Conservation (phyloP, 2,113 vertebrate genomes). For the Pyxicephalus adspersus region DNA sequence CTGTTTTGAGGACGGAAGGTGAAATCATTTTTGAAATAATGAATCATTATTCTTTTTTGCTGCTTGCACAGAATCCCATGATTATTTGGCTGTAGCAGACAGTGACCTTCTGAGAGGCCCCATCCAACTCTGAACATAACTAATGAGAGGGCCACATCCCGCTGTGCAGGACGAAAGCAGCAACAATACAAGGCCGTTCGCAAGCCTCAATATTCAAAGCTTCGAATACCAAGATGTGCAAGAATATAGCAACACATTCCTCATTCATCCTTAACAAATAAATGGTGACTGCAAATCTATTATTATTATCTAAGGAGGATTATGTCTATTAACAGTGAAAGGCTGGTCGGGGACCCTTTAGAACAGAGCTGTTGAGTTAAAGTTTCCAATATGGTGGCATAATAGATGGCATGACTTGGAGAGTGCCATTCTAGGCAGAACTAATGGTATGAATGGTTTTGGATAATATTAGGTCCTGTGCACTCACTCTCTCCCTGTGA, state of each 20-base stretch:
- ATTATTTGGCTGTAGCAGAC: constrained; percentile 71
- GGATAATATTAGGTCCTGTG: too few species aligned
- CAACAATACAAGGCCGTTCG: constrained; percentile 2
- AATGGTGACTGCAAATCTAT: neutral
- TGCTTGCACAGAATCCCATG: constrained; percentile 65
- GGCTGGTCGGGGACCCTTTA: too few species aligned
- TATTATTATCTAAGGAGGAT: neutral
- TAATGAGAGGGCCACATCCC: constrained; percentile 63
- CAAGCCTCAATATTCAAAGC: neutral
- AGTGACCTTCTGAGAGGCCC: constrained; percentile 67
- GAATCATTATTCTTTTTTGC: constrained; percentile 67
- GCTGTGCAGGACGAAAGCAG: constrained; percentile 61
- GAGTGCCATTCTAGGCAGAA: too few species aligned
- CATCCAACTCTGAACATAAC: constrained; percentile 66
- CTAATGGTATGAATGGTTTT: too few species aligned
- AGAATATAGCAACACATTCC: neutral
- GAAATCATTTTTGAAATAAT: constrained; percentile 75
- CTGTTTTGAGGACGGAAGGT: constrained; percentile 63
- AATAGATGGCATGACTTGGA: too few species aligned
- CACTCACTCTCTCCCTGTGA: too few species aligned
- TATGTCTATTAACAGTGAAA: neutral
- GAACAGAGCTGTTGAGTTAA: too few species aligned
- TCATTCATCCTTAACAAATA: neutral
- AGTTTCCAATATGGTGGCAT: too few species aligned
- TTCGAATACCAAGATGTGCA: neutral